Base-by-base conservation (phyloP, 2,888 invertebrate species). In the Corbicula japonica region DNA sequence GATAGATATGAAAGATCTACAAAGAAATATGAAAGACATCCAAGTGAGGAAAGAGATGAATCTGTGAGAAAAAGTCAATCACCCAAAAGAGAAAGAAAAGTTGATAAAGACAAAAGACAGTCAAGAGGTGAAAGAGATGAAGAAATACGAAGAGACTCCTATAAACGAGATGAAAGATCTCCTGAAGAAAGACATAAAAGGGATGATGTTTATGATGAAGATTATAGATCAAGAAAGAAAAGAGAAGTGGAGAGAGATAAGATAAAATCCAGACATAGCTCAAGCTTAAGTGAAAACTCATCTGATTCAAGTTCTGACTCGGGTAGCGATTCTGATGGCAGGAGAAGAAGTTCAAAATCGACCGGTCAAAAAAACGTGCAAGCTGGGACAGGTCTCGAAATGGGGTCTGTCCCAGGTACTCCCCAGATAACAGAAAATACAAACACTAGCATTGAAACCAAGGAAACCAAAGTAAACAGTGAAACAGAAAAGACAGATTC, bases 311-410 rank as follows among this genome's bases (percentile, higher is more conserved):
- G 74, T 32, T 75, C 80, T 41, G 66, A 72, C 23, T 76, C 76
- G 23, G 76, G 52, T 35, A 77, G 76, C 56, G 74, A 72, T 26
- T 70, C 63, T 28, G 74, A 76, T 21, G 30, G 32, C 4, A 56
- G 38, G 35, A 71, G 50, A 28, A 70, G 66, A 50, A 61, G 71
- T 58, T 58, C 76, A 69, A 62, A 52, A 65, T 50, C 52, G 71
- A 77, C 79, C 75, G 83, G 68, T 83, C 76, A 77, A 83, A 83
- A 83, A 83, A 83, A 83, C 83, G 79, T 74, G 83, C 62, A 74
- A 74, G 79, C 83, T 83, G 83, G 83, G 83, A 71, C 83, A 83
- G 71, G 83, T 76, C 68, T 68, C 74, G 70, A 68, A 70, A 77
- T 73, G 71, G 79, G 71, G 79, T 80, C 79, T 83, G 83, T 83